Base-by-base conservation (phyloP, 1,140 invertebrate genomes). In the Drosophila sucinea region DNA sequence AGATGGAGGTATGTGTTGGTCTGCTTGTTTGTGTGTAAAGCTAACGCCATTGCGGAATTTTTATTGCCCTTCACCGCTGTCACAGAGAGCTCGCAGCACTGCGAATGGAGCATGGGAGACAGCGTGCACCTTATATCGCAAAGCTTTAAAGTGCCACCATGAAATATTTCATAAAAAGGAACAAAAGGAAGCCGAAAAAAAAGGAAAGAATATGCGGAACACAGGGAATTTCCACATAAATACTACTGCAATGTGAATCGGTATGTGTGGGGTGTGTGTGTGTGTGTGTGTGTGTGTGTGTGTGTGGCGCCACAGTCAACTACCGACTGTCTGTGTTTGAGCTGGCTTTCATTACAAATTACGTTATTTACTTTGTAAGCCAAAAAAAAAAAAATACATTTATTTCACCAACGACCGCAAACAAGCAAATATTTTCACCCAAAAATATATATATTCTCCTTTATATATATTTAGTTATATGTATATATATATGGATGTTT, bases 21-120 rank as follows among this genome's bases (percentile, higher is more conserved):
- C 23, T 25, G 44, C 23, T 51, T 51, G 44, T 27, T 51, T 51
- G 44, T 47, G 25, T 65, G 75, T 65, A 83, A 70, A 74, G 84
- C 80, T 69, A 79, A 77, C 80, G 79, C 83, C 82, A 83, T 63
- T 83, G 83, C 69, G 79, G 83, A 87, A 87, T 87, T 87, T 87
- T 87, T 87, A 87, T 87, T 89, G 85, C 83, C 79, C 80, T 73
- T 77, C 44, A 51, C 69, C 82, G 66, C 65, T 75, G 82, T 75
- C 83, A 87, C 67, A 60, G 69, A 38, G 56, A 65, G 51, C 27
- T 35, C 63, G 58, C 55, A 67, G 44, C 72, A 70, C 70, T 75
- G 79, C 40, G 27, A 38, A 47, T 38, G 35, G 35, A 38, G 17
- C 44, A 11, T 5, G 1, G 6, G 1, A 10, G 40, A n/a, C 3